Evolutionary conservation across 2,888 invertebrate genomes (phyloP).

Genomic region (Arctia plantaginis): DNA sequence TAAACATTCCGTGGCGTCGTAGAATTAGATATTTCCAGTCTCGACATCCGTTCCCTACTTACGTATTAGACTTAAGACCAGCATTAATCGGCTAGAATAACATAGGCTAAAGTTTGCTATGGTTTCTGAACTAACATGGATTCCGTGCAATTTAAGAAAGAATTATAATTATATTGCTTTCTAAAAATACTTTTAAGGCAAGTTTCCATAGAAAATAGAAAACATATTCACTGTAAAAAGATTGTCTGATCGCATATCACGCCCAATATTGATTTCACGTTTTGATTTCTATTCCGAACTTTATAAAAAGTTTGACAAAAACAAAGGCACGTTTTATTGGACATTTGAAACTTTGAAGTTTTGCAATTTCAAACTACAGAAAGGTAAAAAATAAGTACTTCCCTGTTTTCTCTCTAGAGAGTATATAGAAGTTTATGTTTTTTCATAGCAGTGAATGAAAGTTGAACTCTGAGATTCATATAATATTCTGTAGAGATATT

Average conservation of each 20-base stretch:
- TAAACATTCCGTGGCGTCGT: not conserved
- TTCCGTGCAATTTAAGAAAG: constrained; percentile 23
- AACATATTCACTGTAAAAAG: not conserved
- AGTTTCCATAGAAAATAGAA: not conserved
- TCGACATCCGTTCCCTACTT: not conserved
- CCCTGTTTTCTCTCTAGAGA: no score
- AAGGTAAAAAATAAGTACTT: no score
- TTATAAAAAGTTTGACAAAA: not conserved
- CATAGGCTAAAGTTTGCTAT: constrained; percentile 29
- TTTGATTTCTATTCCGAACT: not conserved
- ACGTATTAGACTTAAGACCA: not conserved
- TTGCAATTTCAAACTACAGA: not conserved
- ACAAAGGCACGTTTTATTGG: not conserved
- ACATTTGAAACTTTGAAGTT: not conserved
- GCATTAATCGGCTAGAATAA: constrained; percentile 44
- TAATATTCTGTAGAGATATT: no score
- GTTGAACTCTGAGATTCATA: no score
- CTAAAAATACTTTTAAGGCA: not conserved
- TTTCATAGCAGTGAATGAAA: no score
- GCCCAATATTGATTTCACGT: not conserved
- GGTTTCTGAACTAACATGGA: constrained; percentile 42
- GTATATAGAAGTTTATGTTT: no score
- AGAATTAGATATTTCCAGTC: not conserved
- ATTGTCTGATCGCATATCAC: not conserved
- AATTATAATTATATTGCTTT: not conserved